Percentiles rank a stretch among this genome's conserved stretches.
These are phyloP conservation scores for Nicator chloris DNA, from an alignment of 2,113 vertebrate genomes.

Conservation along the genomic window DNA sequence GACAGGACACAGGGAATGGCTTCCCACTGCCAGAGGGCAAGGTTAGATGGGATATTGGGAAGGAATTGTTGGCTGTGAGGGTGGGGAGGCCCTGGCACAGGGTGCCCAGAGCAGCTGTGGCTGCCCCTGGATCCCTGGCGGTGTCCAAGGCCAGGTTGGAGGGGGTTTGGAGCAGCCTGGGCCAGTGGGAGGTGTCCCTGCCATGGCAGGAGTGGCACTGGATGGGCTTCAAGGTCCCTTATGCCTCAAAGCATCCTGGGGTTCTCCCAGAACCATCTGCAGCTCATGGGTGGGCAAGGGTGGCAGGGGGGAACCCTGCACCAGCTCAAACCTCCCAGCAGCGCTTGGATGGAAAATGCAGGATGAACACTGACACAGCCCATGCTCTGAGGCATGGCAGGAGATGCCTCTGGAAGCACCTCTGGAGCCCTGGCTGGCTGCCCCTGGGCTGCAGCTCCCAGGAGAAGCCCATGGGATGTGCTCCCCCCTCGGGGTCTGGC, in stretches of 20 bases:
- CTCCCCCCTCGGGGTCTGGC: background rate
- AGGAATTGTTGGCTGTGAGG: background rate
- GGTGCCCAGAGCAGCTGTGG: background rate
- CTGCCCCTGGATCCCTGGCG: background rate
- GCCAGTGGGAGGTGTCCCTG: background rate
- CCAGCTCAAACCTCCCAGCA: fast-evolving
- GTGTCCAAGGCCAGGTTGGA: background rate
- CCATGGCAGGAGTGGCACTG: background rate
- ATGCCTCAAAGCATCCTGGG: background rate
- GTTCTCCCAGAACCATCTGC: background rate
- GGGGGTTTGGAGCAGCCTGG: fast-evolving
- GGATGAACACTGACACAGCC: background rate
- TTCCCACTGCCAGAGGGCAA: background rate
- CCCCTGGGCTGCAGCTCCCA: background rate
- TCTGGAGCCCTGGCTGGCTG: background rate
- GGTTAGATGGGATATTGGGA: background rate
- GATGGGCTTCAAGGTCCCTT: fast-evolving
- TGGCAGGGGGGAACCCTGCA: background rate
- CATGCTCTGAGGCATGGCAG: fast-evolving
- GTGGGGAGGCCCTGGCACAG: background rate
- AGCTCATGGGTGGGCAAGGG: fast-evolving
- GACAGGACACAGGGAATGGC: background rate
- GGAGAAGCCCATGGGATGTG: background rate
- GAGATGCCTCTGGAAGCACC: background rate
- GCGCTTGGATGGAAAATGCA: background rate